Base-by-base conservation (phyloP, 2,797 vertebrate species). In the Schizopygopsis pylzovi region DNA sequence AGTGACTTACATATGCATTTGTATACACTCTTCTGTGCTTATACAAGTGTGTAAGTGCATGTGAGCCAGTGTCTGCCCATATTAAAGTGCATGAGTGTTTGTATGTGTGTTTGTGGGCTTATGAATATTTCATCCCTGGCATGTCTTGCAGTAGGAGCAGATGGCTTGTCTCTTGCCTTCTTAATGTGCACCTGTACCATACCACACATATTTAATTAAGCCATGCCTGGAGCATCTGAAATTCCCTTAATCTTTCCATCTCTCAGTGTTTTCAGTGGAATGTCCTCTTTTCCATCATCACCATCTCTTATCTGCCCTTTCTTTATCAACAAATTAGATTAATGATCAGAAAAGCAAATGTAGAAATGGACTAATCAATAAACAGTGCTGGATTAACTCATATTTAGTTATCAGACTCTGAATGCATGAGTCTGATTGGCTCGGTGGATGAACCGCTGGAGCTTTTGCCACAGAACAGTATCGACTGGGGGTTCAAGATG, bases 61-160 rank as follows among this genome's bases (percentile, higher is more conserved):
- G 25, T 63, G 41, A 72, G 39, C 61, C n/a, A 47, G 43, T 67
- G 78, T 37, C 28, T 63, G 71, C 25, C 41, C 81, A 16, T 83
- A 47, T 65, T 76, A 49, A 83, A 83, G 56, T 49, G 25, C 25
- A 72, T n/a, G 75, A 33, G n/a, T 59, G 56, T 79, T 75, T 89
- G 22, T 72, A 28, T 79, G 41, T 72, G 56, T 56, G 63, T 83
- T n/a, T 81, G 79, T 79, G 67, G 68, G 43, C 81, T 70, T 83
- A 87, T 88, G 86, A 90, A 90, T 90, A 88, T 90, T 88, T 88
- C 37, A 90, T 90, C 59, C 63, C 73, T 87, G 85, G 89, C 89
- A 90, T 88, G 85, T 87, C 89, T 87, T 83, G 83, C 86, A 88
- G 79, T 72, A 70, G 81, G 77, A 87, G 89, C 89, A 90, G 89